Conservation (phyloP, 2,888 invertebrate genomes). For the Melinaea marsaeus region DNA sequence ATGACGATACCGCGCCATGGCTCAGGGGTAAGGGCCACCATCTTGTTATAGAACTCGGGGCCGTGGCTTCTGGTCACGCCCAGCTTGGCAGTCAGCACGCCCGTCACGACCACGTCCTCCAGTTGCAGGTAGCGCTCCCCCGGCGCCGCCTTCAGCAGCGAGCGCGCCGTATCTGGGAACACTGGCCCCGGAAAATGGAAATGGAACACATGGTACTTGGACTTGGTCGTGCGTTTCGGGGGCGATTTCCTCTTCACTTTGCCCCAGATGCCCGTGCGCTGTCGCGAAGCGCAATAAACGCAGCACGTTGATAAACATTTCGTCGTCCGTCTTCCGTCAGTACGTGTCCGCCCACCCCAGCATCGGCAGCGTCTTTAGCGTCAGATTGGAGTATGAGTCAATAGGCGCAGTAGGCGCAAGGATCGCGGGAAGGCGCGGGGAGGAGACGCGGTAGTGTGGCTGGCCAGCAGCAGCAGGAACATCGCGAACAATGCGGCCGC, state of each 20-base stretch:
- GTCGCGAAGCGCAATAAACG: conserved; percentile 83
- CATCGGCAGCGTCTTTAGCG: conserved; percentile 89
- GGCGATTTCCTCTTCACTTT: conserved; percentile 90
- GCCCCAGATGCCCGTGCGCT: conserved; percentile 83
- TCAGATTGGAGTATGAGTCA: conserved; percentile 89
- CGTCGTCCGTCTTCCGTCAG: conserved; percentile 92
- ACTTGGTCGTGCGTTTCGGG: conserved; percentile 88
- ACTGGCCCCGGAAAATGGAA: conserved; percentile 83
- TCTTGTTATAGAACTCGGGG: conserved; percentile 85
- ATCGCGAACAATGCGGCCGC: conserved; percentile 53
- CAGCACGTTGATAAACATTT: conserved; percentile 92
- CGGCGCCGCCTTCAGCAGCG: conserved; percentile 83
- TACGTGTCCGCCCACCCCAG: conserved; percentile 88
- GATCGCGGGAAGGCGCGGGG: conserved; percentile 31
- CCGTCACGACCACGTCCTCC: conserved; percentile 95
- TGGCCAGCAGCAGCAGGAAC: conserved; percentile 62
- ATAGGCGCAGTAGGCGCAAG: conserved; percentile 42
- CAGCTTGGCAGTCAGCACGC: conserved; percentile 87
- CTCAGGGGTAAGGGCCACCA: conserved; percentile 88
- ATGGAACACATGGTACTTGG: conserved; percentile 92
- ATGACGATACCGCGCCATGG: conserved; percentile 88
- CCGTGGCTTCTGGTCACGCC: conserved; percentile 83
- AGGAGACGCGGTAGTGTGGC: conserved; percentile 45
- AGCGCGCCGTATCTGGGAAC: conserved; percentile 88
- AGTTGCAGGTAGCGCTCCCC: conserved; percentile 84